phyloP scores from a whole-genome alignment of 2,888 invertebrate genomes.

The Alviniconcha strummeri region DNA sequence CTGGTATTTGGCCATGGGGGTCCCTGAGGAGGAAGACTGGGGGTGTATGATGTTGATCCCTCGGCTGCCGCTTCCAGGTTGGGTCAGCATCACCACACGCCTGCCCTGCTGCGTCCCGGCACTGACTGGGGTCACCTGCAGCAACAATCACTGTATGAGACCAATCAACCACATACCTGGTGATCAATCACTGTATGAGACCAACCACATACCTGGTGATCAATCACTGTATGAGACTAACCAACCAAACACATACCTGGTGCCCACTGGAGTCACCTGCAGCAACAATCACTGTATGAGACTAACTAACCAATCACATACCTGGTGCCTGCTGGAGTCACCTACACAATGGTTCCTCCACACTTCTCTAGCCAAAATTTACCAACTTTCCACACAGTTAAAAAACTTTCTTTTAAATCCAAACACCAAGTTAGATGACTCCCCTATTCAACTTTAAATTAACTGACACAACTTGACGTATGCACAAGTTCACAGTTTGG shows the following conservation, averaged over 20 bases:
- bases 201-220: not conserved
- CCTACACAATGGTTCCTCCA: not conserved
- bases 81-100: slow-evolving; percentile 29
- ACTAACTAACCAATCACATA: no score
- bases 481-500: no score
- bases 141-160: not conserved
- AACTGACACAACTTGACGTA: no score
- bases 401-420: no score
- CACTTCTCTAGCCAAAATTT: no score
- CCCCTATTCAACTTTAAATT: no score
- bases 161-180: not conserved
- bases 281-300: not conserved
- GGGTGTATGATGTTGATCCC: slow-evolving; percentile 23
- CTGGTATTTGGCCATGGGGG: slow-evolving; percentile 15
- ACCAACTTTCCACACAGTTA: no score
- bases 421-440: no score
- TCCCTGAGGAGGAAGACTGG: not conserved
- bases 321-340: not conserved
- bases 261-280: slow-evolving; percentile 12
- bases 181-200: not conserved
- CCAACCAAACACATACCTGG: not conserved
- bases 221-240: not conserved
- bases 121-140: slow-evolving; percentile 15
- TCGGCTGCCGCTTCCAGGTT: not conserved
- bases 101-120: slow-evolving; percentile 1